Percentiles rank a stretch among this genome's conserved stretches.
Evolutionary conservation across 2,888 invertebrate genomes (phyloP).

Genomic region (Scotopteryx bipunctaria): DNA sequence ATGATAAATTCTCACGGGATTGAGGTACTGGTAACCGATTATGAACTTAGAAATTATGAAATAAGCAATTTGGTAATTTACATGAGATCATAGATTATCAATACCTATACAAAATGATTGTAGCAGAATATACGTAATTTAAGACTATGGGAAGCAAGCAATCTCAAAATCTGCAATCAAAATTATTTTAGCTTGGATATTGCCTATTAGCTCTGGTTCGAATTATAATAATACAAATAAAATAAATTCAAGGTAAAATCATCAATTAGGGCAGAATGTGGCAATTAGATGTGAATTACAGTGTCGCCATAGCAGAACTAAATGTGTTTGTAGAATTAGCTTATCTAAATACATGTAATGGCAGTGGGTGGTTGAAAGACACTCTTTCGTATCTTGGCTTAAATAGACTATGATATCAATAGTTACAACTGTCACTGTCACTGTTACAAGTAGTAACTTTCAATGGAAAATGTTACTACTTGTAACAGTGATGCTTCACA

Average conservation of each 20-base stretch:
- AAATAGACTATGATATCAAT: too few species aligned
- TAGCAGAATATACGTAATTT: constrained; percentile 17
- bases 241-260: background rate
- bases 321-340: background rate
- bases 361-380: constrained; percentile 71
- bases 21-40: constrained; percentile 57
- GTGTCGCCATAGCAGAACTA: too few species aligned
- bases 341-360: constrained; percentile 64
- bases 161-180: constrained; percentile 22
- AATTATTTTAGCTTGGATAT: background rate
- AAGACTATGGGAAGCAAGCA: background rate
- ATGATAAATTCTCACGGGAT: constrained; percentile 16
- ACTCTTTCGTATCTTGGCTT: too few species aligned
- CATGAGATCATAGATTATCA: constrained; percentile 67
- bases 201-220: background rate
- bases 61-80: constrained; percentile 68
- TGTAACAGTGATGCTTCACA: background rate
- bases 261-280: too few species aligned
- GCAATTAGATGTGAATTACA: too few species aligned
- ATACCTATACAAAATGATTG: constrained; percentile 40
- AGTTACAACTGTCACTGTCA: too few species aligned
- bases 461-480: background rate
- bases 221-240: background rate
- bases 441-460: too few species aligned
- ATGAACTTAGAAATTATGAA: constrained; percentile 49